Evolutionary conservation across 2,888 invertebrate genomes (phyloP), one percentile per base, ranked within the genome.

Genomic region (Troilus luridus): DNA sequence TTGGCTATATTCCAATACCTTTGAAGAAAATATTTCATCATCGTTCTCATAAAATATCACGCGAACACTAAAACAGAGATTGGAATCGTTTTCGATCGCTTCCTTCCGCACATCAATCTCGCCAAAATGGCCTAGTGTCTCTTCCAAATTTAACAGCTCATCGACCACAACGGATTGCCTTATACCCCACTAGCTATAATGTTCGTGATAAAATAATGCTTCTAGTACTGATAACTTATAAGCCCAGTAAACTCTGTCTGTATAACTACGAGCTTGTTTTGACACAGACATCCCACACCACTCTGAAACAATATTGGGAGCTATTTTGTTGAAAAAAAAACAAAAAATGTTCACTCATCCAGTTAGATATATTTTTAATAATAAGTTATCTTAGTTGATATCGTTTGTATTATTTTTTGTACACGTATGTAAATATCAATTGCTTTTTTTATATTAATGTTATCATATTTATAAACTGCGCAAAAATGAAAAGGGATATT

Each of bases 141-240:
- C 81, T 19, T 81, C 54, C 81, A 56, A 56, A 56, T 81, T 81
- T 81, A 41, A 81, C 81, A 81, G 81, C 54, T 3, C 81, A 81
- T 81, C 81, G 54, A 81, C 81, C 81, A 81, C 81, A 56, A 56
- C 54, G 81, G 81, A 81, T 81, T 54, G 54, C 81, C 14, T 81
- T 81, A 54, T 81, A 54, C 54, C 54, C 10, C 81, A 9, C 54
- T 81, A 81, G 54, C 1, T 81, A 81, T 81, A 81, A 41, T 81
- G 67, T 67, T 12, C 67, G 24, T 41, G 24, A 67, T 67, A 24
- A 67, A 24, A 24, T 27, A 67, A 67, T 67, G 24, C 67, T 67
- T 67, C 11, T 10, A 14, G 24, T 67, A 24, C 67, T 67, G 67
- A 67, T 24, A 64, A 64, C n/a, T n/a, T 27, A 14, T 5, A 41